Base-by-base conservation (phyloP, 2,797 vertebrate genomes). In the Xerus rutilus region DNA sequence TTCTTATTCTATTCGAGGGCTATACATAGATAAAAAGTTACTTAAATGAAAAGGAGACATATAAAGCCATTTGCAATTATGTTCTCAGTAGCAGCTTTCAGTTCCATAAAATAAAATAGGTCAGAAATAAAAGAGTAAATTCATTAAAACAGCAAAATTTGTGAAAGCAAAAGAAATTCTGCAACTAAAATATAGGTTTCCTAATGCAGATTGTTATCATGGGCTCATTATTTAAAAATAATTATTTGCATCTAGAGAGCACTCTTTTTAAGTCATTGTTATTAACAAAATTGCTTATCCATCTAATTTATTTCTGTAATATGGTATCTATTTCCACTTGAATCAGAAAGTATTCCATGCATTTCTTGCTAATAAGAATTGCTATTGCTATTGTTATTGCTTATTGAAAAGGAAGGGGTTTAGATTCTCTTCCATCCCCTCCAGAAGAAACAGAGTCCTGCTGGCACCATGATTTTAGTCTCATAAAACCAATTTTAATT, bases 261-360 rank as follows among this genome's bases (percentile, higher is more conserved):
- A 59, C 28, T 82, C 54, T 84, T 93, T 95, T 88, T 74, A 94
- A 96, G 85, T 87, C 59, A 57, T 92, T 92, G 59, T 88, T 94
- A 95, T 95, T 92, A 96, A 92, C 47, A 95, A 97, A 92, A 73
- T 93, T 94, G 35, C 35, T 95, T 95, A 95, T 84, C 59, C 2
- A 73, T 43, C 35, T 93, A 94, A 86, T 93, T 84, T 95, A 78
- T 88, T 82, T 62, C 54, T 89, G 52, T 81, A 93, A 57, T 85
- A 81, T 86, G 57, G 15, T 23, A 93, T 95, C 64, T 88, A 70
- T 86, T 96, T 92, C 69, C 45, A 96, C 67, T 88, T 81, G 77
- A 92, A 73, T 87, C 35, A 92, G 59, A 95, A 77, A 92, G 47
- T 74, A 17, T 74, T 95, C 30, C 73, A 65, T 92, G 30, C 78